phyloP scores from a whole-genome alignment of 2,888 invertebrate species.

The Micoletzkya japonica region DNA sequence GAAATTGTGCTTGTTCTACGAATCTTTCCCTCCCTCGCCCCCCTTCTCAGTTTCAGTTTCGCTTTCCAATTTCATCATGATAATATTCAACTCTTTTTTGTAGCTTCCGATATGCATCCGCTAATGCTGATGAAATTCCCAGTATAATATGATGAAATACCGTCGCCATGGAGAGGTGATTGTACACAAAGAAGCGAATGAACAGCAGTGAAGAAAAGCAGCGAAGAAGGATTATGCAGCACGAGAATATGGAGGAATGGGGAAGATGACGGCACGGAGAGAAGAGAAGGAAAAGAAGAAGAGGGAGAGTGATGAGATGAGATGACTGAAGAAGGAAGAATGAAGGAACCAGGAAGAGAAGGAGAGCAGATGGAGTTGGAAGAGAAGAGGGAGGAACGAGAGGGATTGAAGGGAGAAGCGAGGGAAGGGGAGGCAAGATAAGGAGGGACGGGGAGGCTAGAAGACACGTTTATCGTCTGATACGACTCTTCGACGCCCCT shows the following conservation, averaged over 20 bases:
- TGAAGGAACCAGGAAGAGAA: slow-evolving; percentile 18
- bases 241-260: slow-evolving; percentile 23
- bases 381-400: neutral
- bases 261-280: neutral
- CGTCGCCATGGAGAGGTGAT: neutral
- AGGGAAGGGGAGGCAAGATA: neutral
- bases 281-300: neutral
- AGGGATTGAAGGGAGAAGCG: neutral
- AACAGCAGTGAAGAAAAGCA: neutral
- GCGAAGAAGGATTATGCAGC: slow-evolving; percentile 7
- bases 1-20: neutral
- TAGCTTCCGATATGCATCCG: no score
- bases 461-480: no score
- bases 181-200: neutral
- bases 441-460: neutral
- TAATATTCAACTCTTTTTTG: no score
- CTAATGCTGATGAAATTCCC: no score
- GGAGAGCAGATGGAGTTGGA: slow-evolving; percentile 16
- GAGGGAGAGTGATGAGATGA: neutral
- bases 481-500: no score
- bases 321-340: neutral
- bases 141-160: no score
- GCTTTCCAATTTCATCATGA: no score
- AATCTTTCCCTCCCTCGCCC: no score
- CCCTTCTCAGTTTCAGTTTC: no score